A percentile compares a stretch with the other conserved stretches of the same genome.
These are phyloP conservation scores for Chrysocyon brachyurus DNA, from an alignment of 2,797 vertebrate genomes.

Conservation along the genomic window DNA sequence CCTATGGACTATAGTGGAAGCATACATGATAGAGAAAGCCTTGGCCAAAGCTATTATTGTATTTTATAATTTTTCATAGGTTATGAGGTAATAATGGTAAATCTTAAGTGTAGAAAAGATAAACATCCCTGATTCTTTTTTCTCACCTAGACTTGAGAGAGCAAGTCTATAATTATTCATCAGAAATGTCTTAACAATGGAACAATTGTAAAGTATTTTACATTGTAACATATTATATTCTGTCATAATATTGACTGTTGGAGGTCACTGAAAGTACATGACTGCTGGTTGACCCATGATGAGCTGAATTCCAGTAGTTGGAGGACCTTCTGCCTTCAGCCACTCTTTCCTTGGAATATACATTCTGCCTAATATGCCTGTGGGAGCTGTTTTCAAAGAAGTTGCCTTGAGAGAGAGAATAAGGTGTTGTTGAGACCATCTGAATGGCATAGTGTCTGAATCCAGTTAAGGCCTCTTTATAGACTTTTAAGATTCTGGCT, in stretches of 20 bases:
- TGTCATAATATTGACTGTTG: background rate
- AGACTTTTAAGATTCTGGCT: background rate
- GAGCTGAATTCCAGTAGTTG: background rate
- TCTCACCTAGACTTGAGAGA: background rate
- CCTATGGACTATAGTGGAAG: background rate
- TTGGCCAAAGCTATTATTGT: background rate
- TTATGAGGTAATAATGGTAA: slow-evolving; percentile 31
- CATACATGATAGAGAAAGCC: background rate
- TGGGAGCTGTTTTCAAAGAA: background rate
- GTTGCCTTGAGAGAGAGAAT: background rate
- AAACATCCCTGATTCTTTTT: background rate
- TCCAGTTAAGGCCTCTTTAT: background rate
- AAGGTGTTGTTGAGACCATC: background rate
- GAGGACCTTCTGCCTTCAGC: background rate
- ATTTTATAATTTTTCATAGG: slow-evolving; percentile 4
- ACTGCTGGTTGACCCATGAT: background rate
- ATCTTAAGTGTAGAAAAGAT: background rate
- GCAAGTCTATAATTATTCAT: background rate
- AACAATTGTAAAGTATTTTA: background rate
- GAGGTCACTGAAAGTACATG: background rate
- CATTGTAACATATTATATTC: slow-evolving; percentile 9
- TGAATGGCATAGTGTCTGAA: background rate
- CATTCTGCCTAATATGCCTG: background rate
- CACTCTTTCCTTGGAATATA: background rate
- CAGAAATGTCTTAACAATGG: background rate